These are phyloP conservation scores for Plagodis pulveraria DNA, from an alignment of 2,888 invertebrate genomes.

Conservation along the genomic window DNA sequence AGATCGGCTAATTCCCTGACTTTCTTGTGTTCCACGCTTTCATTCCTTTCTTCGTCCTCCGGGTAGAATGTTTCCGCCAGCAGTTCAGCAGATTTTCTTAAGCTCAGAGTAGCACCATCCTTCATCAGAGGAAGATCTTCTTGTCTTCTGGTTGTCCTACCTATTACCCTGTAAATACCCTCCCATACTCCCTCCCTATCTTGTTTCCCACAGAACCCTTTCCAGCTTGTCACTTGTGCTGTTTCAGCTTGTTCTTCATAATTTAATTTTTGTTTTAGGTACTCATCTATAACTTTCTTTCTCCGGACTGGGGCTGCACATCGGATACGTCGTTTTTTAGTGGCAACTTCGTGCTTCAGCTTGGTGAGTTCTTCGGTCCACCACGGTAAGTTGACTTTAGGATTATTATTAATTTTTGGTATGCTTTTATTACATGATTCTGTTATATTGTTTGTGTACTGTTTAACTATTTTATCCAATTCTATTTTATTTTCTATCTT, in stretches of 20 bases:
- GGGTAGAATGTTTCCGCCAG: conserved; percentile 26
- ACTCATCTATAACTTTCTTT: conserved; percentile 25
- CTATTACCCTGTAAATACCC: no score
- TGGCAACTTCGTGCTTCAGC: conserved; percentile 25
- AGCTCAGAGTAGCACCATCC: background rate
- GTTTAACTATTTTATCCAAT: no score
- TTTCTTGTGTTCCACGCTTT: background rate
- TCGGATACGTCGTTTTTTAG: no score
- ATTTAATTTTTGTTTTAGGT: conserved; percentile 27
- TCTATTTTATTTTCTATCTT: background rate
- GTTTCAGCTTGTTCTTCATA: conserved; percentile 22
- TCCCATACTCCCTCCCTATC: no score
- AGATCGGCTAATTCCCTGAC: background rate
- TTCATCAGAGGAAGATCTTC: conserved; percentile 8
- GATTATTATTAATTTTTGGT: conserved; percentile 2
- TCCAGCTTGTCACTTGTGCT: conserved; percentile 35
- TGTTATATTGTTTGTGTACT: conserved; percentile 5
- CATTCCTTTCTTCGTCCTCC: background rate
- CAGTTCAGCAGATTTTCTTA: conserved; percentile 7
- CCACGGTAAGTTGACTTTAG: conserved; percentile 24
- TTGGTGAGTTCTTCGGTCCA: conserved; percentile 30
- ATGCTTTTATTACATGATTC: conserved; percentile 6
- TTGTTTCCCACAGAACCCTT: conserved; percentile 25
- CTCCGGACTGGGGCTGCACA: conserved; percentile 30
- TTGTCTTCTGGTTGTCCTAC: conserved; percentile 5